Evolutionary conservation across 2,888 invertebrate genomes (phyloP), one percentile per base, ranked within the genome.

Genomic region (Helobdella robusta): DNA sequence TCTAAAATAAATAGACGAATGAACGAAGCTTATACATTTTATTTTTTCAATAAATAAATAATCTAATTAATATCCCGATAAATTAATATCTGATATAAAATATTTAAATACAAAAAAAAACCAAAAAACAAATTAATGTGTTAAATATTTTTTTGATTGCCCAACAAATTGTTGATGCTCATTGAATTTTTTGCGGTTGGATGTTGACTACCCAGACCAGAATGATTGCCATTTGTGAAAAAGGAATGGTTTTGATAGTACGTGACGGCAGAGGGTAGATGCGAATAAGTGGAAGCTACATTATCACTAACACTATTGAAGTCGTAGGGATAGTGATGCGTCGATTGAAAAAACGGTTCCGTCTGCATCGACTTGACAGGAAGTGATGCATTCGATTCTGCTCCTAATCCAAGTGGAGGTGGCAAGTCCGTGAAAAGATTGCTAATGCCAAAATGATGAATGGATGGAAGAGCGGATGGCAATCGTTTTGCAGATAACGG

Each of bases 111-210:
- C n/a, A n/a, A n/a, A n/a, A n/a, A n/a, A n/a, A n/a, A n/a, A n/a
- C n/a, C n/a, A n/a, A n/a, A n/a, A n/a, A n/a, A n/a, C n/a, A n/a
- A n/a, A n/a, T n/a, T n/a, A n/a, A n/a, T n/a, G 23, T 8, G n/a
- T 35, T 20, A 59, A 4, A 32, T 3, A n/a, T 34, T 3, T 59
- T 59, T 59, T 36, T 59, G 59, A 50, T 62, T 62, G 28, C 62
- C 62, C 20, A 62, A 28, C 32, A 62, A 30, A 44, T 62, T 62
- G 35, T 62, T 62, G 2, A 62, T 62, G 48, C 62, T 62, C 62
- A 62, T 62, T 1, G 62, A 40, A 46, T 62, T 62, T 50, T 62
- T 62, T 32, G 23, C 30, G 23, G 50, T 15, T 5, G 40, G 46
- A 56, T 56, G 28, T 8, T n/a, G 28, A n/a, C 32, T n/a, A 30